Evolutionary conservation across 2,113 vertebrate genomes (phyloP).

Genomic region (Atrichornis clamosus): DNA sequence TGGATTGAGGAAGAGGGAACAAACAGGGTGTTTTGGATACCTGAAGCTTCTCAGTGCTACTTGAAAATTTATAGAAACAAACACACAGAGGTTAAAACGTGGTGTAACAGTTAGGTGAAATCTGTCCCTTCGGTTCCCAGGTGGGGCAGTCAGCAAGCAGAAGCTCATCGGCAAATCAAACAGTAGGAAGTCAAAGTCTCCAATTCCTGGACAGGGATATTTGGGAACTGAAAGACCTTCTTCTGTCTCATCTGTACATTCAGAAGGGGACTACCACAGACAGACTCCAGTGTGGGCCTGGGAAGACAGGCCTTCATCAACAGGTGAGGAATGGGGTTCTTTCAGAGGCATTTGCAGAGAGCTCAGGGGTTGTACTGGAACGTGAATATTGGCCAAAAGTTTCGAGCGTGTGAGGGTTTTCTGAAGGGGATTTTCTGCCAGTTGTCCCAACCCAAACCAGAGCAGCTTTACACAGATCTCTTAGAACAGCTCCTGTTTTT

Average conservation of each 20-base stretch:
- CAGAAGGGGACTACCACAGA: slow-evolving; percentile 95
- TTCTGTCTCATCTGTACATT: slow-evolving; percentile 96
- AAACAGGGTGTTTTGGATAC: not conserved
- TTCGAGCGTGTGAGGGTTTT: not conserved
- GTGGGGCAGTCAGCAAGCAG: slow-evolving; percentile 81
- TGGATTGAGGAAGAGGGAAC: not conserved
- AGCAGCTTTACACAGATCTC: not conserved
- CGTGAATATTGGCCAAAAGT: not conserved
- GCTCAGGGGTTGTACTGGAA: not conserved
- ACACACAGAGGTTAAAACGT: not conserved
- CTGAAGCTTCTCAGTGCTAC: not conserved
- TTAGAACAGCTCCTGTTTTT: not conserved
- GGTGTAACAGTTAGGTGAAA: not conserved
- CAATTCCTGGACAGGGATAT: slow-evolving; percentile 90
- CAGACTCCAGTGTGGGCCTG: slow-evolving; percentile 93
- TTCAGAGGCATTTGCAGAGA: not conserved
- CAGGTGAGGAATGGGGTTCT: slow-evolving; percentile 76
- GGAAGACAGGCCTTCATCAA: slow-evolving; percentile 94
- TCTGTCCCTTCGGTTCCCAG: slow-evolving; percentile 52
- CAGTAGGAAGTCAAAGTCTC: slow-evolving; percentile 93
- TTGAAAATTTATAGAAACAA: not conserved
- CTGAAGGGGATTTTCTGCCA: not conserved
- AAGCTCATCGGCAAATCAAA: slow-evolving; percentile 87
- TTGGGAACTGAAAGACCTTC: slow-evolving; percentile 86
- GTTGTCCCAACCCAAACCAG: not conserved